A percentile compares a stretch with the other conserved stretches of the same genome.
These are phyloP conservation scores for Ctenosaura bakeri DNA, from an alignment of 2,797 vertebrate genomes.

Conservation along the genomic window DNA sequence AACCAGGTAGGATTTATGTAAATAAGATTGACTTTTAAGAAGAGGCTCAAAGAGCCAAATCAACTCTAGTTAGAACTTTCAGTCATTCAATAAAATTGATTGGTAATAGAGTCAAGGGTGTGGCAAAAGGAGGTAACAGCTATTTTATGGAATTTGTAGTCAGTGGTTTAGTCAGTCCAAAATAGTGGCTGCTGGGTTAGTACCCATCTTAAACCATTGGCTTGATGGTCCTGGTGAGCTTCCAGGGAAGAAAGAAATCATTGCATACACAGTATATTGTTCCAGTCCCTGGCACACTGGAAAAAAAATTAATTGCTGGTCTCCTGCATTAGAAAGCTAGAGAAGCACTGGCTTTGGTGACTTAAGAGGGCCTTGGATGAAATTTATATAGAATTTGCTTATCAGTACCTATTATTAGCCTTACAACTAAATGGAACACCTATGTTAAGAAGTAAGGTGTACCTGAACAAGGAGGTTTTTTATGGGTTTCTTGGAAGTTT, in stretches of 20 bases:
- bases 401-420: background rate
- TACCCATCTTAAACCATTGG: background rate
- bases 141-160: background rate
- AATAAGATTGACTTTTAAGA: too few relatives aligned
- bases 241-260: too few relatives aligned
- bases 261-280: background rate
- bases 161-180: background rate
- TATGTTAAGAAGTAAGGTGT: background rate
- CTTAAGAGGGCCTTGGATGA: background rate
- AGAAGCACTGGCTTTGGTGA: background rate
- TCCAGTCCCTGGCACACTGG: background rate
- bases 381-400: background rate
- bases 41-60: too few relatives aligned
- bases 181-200: background rate
- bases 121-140: background rate
- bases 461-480: background rate
- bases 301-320: too few relatives aligned
- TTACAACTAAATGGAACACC: background rate
- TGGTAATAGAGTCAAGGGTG: background rate
- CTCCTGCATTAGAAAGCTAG: too few relatives aligned
- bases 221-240: too few relatives aligned
- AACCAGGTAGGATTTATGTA: too few relatives aligned
- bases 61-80: background rate
- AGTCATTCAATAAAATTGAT: background rate
- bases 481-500: background rate